Percentiles rank a stretch among this genome's conserved stretches.
Evolutionary conservation across 2,113 vertebrate genomes (phyloP).

Genomic region (Elaphurus davidianus): DNA sequence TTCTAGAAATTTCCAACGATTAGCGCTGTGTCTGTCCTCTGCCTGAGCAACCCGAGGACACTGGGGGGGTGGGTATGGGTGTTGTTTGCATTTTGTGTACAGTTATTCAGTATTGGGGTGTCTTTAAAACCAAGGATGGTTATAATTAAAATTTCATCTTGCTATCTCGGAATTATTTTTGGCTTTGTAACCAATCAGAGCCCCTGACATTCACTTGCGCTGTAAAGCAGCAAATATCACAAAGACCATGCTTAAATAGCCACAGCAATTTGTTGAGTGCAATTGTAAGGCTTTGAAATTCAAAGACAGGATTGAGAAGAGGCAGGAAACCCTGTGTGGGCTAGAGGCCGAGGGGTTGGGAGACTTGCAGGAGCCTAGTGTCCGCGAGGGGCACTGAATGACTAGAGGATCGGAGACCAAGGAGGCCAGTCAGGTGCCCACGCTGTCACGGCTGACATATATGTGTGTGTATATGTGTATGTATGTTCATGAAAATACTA

Average conservation of each 20-base stretch:
- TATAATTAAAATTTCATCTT: not conserved
- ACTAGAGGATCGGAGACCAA: not conserved
- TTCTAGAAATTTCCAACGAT: not conserved
- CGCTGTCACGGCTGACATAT: accelerated
- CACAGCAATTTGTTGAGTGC: not conserved
- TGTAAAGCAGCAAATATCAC: not conserved
- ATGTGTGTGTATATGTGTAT: accelerated
- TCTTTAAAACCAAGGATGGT: not conserved
- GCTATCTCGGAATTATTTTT: not conserved
- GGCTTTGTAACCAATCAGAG: not conserved
- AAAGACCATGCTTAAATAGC: not conserved
- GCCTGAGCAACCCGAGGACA: not conserved
- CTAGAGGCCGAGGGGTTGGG: not conserved
- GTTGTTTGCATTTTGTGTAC: not conserved
- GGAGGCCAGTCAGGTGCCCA: accelerated
- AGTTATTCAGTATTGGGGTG: not conserved
- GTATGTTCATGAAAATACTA: not conserved
- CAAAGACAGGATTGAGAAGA: not conserved
- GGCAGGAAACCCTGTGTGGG: not conserved
- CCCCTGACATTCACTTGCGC: not conserved
- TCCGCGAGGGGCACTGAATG: not conserved
- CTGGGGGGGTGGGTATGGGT: accelerated
- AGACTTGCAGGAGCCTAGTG: not conserved
- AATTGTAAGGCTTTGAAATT: slow-evolving; percentile 28
- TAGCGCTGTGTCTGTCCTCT: not conserved